Evolutionary conservation across 2,888 invertebrate genomes (phyloP), one percentile per base, ranked within the genome.

Genomic region (Endomychus coccineus): DNA sequence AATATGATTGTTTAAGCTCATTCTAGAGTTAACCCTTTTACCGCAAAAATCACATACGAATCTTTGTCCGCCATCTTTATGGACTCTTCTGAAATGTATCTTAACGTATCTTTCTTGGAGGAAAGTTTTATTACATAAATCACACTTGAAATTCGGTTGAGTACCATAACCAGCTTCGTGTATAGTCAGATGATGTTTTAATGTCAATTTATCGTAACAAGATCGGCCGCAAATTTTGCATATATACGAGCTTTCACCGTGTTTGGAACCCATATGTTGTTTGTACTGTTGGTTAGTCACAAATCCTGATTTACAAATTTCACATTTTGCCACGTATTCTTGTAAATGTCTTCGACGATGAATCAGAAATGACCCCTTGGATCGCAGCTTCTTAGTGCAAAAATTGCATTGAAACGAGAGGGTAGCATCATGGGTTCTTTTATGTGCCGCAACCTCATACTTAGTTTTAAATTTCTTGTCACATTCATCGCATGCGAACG

Each of bases 291-390:
- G 52, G 25, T 51, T 51, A 1, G 54, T 52, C 4, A 56, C 53
- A 36, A 59, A 60, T 6, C 55, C 50, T 14, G 49, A 37, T 6
- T 43, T 42, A 38, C 60, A 60, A 4, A 49, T 22, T 29, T 54
- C 49, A 36, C 77, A 77, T 1, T 71, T 58, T 21, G 70, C 71
- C 2, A 69, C 69, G 43, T 69, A 71, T 14, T 71, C 70, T 0
- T 71, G 72, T 14, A 69, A 67, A 40, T 74, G 74, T 28, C 69
- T 67, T 2, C 67, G 55, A 63, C 70, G 67, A 44, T 74, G 74
- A 0, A 71, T 67, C 27, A 71, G 71, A 35, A 48, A 45, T 3
- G 54, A 50, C 6, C 54, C 52, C 33, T 55, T 52, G 1, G 54
- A 48, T 30, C 46, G 40, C 43, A 77, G 69, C 34, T 71, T 71